Evolutionary conservation across 2,888 invertebrate genomes (phyloP), one percentile per base, ranked within the genome.

Genomic region (Dyspetes luteomarginatus): DNA sequence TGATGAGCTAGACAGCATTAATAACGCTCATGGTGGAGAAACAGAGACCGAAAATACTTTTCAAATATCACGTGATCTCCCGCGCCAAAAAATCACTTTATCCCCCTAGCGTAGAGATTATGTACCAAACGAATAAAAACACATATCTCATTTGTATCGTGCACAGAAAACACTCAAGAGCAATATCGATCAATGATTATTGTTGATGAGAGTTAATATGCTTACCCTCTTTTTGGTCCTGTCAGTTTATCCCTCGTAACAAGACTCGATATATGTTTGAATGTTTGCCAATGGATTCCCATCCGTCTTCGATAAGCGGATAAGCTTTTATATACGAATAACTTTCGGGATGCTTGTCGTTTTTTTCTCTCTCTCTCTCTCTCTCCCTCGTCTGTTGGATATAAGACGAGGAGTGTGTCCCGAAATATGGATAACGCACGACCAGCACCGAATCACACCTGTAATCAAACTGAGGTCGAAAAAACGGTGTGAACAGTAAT

Each of bases 391-490:
- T 36, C 3, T 1, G 36, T 24, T 56, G 30, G 12, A 36, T 41
- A 77, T 19, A 64, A 77, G 41, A 48, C 56, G 36, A 48, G 50
- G 56, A 12, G 60, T 52, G 28, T 26, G 36, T 52, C 56, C 9
- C 68, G 76, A 52, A 81, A 77, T 79, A 79, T 79, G 78, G 58
- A 52, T 26, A 81, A 56, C 64, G 71, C 60, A 64, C 82, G 75
- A 83, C 65, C 76, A 67, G 76, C 80, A 88, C 83, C 88, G 89
- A 87, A 82, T 87, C 88, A 88, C 91, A 91, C 90, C 90, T 89
- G 88, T 91, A 90, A 91, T 91, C 90, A 90, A 88, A 91, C 91
- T 91, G 90, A 85, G 87, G 88, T 83, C 85, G 82, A 86, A 90
- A n/a, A 88, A 90, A 86, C 86, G 83, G 85, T 83, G 87, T 84